Base-by-base conservation (phyloP, 1,140 invertebrate species). In the Belonocnema kinseyi region DNA sequence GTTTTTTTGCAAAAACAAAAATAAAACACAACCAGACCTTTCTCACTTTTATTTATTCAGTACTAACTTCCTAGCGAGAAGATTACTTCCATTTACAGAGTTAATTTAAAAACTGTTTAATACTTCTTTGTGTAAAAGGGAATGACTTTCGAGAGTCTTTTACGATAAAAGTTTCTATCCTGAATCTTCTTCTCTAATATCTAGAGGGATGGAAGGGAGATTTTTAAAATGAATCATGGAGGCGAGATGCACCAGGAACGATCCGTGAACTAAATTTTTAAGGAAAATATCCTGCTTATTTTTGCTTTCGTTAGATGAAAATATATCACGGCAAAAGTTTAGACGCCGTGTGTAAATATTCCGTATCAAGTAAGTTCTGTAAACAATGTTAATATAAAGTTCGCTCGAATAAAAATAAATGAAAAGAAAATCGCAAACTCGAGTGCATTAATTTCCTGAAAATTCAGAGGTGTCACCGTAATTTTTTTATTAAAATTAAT, bases 261-360 rank as follows among this genome's bases (percentile, higher is more conserved):
- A 66, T 33, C 61, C 12, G 61, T 40, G 26, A 66, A 66, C 61
- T 66, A 46, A 16, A 66, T 66, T 66, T 66, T 66, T 40, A 66
- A 66, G 40, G 61, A 26, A 66, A 66, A 33, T 66, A 40, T 40
- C 58, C 58, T 16, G 33, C 26, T 66, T 66, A 33, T 66, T n/a
- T n/a, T 66, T 66, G 16, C 61, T n/a, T 26, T 12, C 0, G 1
- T 3, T 6, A 66, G 14, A 66, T 2, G n/a, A 66, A 66, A 66
- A 40, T 66, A 40, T 13, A 66, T 66, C 40, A 40, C 6, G 7
- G 61, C 16, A 40, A 40, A 16, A 54, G 53, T 54, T 66, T 66
- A 33, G 26, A 14, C 12, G 26, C 46, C 26, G 26, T 66, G 61
- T n/a, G 26, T 13, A n/a, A 40, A 33, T 66, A n/a, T 66, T 14